Evolutionary conservation across 1,140 invertebrate species (phyloP).

Genomic region (Arctopsyche grandis): DNA sequence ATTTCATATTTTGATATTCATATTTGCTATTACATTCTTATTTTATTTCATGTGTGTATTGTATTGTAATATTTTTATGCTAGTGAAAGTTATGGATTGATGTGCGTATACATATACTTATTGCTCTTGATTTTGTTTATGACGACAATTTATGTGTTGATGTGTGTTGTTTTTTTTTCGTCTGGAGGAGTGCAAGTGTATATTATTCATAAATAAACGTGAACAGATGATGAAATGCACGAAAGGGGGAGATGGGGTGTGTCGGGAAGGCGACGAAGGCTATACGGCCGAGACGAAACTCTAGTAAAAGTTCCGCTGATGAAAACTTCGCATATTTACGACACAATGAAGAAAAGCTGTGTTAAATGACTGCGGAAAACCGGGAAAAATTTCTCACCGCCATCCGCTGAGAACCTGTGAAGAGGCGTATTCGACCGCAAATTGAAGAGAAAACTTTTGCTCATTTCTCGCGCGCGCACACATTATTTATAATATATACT

Average conservation of each 20-base stretch:
- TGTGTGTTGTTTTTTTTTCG: too few relatives aligned
- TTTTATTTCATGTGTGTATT: too few relatives aligned
- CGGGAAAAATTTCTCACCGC: conserved; percentile 29
- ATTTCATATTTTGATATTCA: too few relatives aligned
- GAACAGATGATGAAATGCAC: conserved; percentile 23
- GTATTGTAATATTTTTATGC: too few relatives aligned
- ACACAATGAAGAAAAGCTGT: conserved; percentile 30
- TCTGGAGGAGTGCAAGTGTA: background rate
- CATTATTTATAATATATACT: conserved; percentile 39
- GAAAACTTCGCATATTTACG: conserved; percentile 32
- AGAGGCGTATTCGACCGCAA: conserved; percentile 39
- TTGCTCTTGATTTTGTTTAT: too few relatives aligned
- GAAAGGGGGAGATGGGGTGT: background rate
- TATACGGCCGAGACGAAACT: conserved; percentile 25
- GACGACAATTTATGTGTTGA: too few relatives aligned
- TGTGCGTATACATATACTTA: too few relatives aligned
- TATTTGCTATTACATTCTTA: too few relatives aligned
- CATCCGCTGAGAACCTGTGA: conserved; percentile 1
- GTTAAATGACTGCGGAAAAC: conserved; percentile 34
- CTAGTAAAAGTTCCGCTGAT: conserved; percentile 25
- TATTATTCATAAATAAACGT: conserved; percentile 15
- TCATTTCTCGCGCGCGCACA: conserved; percentile 10
- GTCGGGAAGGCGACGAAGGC: background rate
- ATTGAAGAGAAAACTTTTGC: conserved; percentile 40
- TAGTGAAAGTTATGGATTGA: too few relatives aligned